These are phyloP conservation scores for Drosophila barbarae DNA, from an alignment of 2,888 invertebrate genomes.

Conservation along the genomic window DNA sequence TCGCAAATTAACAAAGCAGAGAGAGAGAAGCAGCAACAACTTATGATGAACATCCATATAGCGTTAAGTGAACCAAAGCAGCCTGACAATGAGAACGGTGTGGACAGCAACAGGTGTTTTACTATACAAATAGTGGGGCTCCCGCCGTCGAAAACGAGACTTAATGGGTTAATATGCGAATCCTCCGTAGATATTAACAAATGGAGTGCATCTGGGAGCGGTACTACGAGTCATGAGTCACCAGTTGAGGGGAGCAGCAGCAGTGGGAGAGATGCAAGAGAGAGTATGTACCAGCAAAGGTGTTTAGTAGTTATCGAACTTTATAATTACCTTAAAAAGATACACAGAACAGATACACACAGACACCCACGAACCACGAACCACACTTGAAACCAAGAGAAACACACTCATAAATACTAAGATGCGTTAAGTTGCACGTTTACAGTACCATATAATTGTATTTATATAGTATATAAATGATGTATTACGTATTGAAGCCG, in stretches of 20 bases:
- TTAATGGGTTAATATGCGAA: slow-evolving; percentile 38
- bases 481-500: slow-evolving; percentile 69
- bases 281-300: slow-evolving; percentile 37
- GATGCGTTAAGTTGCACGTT: slow-evolving; percentile 69
- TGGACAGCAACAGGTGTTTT: slow-evolving; percentile 31
- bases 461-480: slow-evolving; percentile 66
- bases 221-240: neutral
- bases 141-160: slow-evolving; percentile 46
- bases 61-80: slow-evolving; percentile 45
- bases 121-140: slow-evolving; percentile 32
- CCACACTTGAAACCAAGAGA: slow-evolving; percentile 27
- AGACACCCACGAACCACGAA: slow-evolving; percentile 23
- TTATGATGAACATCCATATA: slow-evolving; percentile 46
- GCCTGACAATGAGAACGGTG: slow-evolving; percentile 40
- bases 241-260: neutral
- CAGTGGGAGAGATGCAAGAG: neutral
- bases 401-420: slow-evolving; percentile 49
- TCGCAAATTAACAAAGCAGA: slow-evolving; percentile 31
- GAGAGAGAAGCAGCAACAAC: slow-evolving; percentile 11
- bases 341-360: slow-evolving; percentile 34
- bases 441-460: slow-evolving; percentile 65
- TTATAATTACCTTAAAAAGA: slow-evolving; percentile 53
- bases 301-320: slow-evolving; percentile 67
- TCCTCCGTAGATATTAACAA: slow-evolving; percentile 39
- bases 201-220: slow-evolving; percentile 9